Base-by-base conservation (phyloP, 2,888 invertebrate species). In the Erebia aethiops region DNA sequence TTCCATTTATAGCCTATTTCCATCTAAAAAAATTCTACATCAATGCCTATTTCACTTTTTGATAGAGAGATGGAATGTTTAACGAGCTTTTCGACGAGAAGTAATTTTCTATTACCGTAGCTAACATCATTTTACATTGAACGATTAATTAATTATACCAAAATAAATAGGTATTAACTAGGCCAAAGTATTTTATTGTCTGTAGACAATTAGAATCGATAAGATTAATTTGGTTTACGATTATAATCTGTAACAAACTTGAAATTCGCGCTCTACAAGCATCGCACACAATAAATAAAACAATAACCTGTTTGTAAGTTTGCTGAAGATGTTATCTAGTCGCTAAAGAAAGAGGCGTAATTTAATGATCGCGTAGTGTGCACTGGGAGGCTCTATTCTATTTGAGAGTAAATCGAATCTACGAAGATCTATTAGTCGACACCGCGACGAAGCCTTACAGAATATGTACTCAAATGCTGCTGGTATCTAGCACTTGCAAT, bases 371-470 rank as follows among this genome's bases (percentile, higher is more conserved):
- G 86, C 85, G 85, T 85, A 86, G 66, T 84, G 87, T 86, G 87
- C 86, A 83, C 84, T 79, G 86, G 87, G 87, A 87, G 87, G 86
- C 84, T 89, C 87, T 87, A 86, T 86, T 89, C 90, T 89, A 89
- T 92, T 88, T 86, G 87, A 84, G 82, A 83, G 86, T 86, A 91
- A 91, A 92, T 92, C 91, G 89, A 92, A 92, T 91, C 88, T 90
- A 88, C 84, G 87, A 89, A 87, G 88, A 90, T 89, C 91, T 90
- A 91, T 92, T 91, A 92, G 90, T 87, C 84, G 86, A 87, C 88
- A 90, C 90, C 88, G 83, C 89, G 87, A 86, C 83, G 66, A 35
- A 35, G 35, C 58, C 16, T 60, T 54, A 61, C 46, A 54, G 75
- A 78, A 78, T 78, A 62, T 21, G 18, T 49, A 62, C 62, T 62